phyloP scores from a whole-genome alignment of 2,113 vertebrate species.

The Tachysurus vachellii region DNA sequence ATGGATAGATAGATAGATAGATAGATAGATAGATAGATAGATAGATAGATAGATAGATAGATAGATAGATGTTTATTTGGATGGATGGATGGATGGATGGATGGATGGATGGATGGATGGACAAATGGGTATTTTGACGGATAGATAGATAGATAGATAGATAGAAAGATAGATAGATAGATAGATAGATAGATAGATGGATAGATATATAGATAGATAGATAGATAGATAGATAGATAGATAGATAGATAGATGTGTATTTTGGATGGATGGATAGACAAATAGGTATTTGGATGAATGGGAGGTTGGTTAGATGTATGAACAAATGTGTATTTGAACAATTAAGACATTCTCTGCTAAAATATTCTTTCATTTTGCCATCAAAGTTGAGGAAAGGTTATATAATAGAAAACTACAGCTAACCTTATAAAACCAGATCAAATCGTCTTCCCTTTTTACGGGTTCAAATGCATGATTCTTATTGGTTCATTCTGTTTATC shows the following conservation, averaged over 20 bases:
- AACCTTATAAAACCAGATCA: too few species aligned
- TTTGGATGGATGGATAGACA: not conserved
- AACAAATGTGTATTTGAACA: not conserved
- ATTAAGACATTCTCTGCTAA: not conserved
- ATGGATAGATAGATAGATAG: too few species aligned
- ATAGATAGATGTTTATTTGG: not conserved
- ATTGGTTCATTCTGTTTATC: too few species aligned
- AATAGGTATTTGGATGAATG: not conserved
- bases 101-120: not conserved
- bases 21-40: not conserved
- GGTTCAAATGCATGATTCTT: too few species aligned
- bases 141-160: not conserved
- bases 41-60: fast-evolving
- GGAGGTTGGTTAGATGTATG: too few species aligned
- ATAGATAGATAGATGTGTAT: too few species aligned
- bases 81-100: not conserved
- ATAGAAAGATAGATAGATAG: not conserved
- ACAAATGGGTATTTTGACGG: not conserved
- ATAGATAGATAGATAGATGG: not conserved
- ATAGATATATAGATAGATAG: not conserved
- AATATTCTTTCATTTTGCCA: not conserved
- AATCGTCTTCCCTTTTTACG: too few species aligned
- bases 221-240: not conserved
- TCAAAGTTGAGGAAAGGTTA: too few species aligned
- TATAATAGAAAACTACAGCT: too few species aligned